A percentile compares a stretch with the other conserved stretches of the same genome.
These are phyloP conservation scores for Dromas ardeola DNA, from an alignment of 2,113 vertebrate genomes.

Conservation along the genomic window DNA sequence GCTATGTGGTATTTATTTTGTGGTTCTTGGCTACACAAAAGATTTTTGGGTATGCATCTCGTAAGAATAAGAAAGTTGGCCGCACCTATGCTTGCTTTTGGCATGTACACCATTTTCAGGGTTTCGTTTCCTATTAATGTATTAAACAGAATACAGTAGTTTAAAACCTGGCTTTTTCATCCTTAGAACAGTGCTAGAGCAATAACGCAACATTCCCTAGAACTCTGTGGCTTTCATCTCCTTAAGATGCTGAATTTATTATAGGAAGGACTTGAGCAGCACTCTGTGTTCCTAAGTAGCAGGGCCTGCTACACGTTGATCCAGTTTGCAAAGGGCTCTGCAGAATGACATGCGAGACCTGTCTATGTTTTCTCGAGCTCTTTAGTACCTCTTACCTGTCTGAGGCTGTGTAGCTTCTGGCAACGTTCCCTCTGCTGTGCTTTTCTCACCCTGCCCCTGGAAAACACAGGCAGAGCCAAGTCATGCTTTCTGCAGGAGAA, in stretches of 20 bases:
- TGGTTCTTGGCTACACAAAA: conserved; percentile 52
- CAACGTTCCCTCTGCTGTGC: neutral
- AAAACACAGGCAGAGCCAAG: neutral
- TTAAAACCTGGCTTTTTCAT: conserved; percentile 29
- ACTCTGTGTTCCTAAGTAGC: neutral
- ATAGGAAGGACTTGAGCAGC: neutral
- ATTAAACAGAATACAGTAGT: conserved; percentile 56
- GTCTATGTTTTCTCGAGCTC: neutral
- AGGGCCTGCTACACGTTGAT: neutral
- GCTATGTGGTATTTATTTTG: conserved; percentile 30
- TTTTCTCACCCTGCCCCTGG: neutral
- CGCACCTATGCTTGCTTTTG: conserved; percentile 40
- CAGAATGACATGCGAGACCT: neutral
- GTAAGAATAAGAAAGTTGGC: conserved; percentile 51
- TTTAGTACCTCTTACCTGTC: neutral
- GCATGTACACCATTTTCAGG: conserved; percentile 13
- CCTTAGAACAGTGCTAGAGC: conserved; percentile 25
- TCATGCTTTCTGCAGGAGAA: neutral
- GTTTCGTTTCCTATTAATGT: conserved; percentile 47
- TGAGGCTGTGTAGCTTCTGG: neutral
- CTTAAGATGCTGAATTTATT: conserved; percentile 2
- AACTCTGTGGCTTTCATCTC: neutral
- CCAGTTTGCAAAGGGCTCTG: neutral
- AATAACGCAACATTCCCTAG: neutral
- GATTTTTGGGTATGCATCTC: conserved; percentile 44